Evolutionary conservation across 2,797 vertebrate genomes (phyloP), one percentile per base, ranked within the genome.

Genomic region (Myiothlypis coronata): DNA sequence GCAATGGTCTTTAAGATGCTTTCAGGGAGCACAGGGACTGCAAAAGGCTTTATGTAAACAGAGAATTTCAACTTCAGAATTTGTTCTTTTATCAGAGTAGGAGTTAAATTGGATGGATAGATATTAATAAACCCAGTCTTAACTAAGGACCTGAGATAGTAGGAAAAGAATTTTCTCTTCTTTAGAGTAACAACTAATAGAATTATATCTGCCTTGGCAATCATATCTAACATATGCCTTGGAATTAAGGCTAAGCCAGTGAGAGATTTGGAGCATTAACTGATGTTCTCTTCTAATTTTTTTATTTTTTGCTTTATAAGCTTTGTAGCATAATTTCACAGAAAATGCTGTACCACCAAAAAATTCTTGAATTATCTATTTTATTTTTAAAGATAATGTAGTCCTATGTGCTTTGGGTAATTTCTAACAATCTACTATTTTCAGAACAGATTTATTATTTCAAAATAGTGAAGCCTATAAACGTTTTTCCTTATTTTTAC

Each of bases 321-420:
- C 28, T 91, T 81, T 9, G 4, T 35, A 65, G 59, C 11, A 35
- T 55, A 32, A 79, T 55, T 82, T 59, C 30, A 65, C 23, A 84
- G 20, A 76, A 90, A 78, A 72, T 7, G 1, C 21, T 72, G 2
- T 84, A 21, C n/a, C 23, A 30, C 53, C 30, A 78, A 68, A 75
- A 34, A 22, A 3, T 32, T 64, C 11, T 52, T 71, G 23, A 50
- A 61, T 84, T 47, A 35, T 18, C 46, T 57, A 2, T 79, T 89
- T 83, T 28, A 8, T 64, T 61, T 80, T 69, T 68, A 61, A 77
- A 81, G 24, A 26, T 12, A 41, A 28, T 5, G 6, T 39, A 41
- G 12, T 5, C 0, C 0, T 81, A 37, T 35, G 9, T 53, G 4
- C 23, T 83, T 80, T 59, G 9, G 3, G 32, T 16, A 71, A 65